Evolutionary conservation across 2,888 invertebrate species (phyloP).

Genomic region (Deilephila porcellus): DNA sequence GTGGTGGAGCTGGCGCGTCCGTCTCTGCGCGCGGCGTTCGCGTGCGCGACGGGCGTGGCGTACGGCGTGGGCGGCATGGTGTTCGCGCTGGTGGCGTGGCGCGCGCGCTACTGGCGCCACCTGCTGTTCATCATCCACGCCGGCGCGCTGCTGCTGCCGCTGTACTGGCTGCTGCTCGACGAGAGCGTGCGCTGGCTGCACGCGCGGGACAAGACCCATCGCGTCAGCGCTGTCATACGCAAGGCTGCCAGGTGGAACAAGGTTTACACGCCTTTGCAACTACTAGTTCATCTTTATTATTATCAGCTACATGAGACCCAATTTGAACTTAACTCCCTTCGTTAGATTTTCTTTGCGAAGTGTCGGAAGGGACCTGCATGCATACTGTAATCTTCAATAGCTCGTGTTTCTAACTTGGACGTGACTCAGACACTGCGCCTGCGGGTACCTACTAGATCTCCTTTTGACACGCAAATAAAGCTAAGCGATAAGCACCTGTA

Average conservation of each 20-base stretch:
- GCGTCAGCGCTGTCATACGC: conserved; percentile 84
- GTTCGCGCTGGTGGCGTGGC: conserved; percentile 67
- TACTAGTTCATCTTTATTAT: no score
- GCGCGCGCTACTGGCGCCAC: conserved; percentile 87
- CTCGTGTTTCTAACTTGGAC: no score
- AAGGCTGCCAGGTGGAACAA: conserved; percentile 87
- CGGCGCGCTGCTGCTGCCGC: conserved; percentile 87
- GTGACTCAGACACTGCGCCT: no score
- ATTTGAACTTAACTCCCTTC: no score
- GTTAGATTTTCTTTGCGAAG: no score
- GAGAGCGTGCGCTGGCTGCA: conserved; percentile 92
- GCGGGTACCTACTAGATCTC: no score
- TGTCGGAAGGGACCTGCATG: no score
- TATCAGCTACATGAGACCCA: no score
- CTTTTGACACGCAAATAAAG: no score
- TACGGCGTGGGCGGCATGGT: conserved; percentile 84
- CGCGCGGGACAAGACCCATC: conserved; percentile 82
- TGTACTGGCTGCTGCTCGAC: conserved; percentile 88
- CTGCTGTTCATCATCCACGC: conserved; percentile 87
- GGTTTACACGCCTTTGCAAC: conserved; percentile 47
- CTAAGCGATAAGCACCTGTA: no score
- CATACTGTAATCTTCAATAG: no score
- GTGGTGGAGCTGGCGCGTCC: conserved; percentile 74
- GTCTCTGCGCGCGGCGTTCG: conserved; percentile 70
- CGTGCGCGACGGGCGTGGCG: conserved; percentile 72